Percentiles rank a stretch among this genome's conserved stretches.
phyloP scores from a whole-genome alignment of 2,113 vertebrate genomes.

The Crotalus tigris region DNA sequence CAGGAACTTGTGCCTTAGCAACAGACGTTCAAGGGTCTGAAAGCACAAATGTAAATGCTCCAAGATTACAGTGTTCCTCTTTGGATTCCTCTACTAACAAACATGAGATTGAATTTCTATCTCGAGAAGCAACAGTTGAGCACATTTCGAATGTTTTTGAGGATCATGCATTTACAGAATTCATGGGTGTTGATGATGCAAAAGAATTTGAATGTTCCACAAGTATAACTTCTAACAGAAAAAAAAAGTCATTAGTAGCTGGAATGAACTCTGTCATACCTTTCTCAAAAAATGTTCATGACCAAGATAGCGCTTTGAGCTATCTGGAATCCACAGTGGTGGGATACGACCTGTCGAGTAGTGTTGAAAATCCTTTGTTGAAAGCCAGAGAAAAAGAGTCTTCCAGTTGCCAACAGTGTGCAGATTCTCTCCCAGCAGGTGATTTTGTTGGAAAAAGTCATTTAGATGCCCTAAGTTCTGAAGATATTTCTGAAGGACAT shows the following conservation, averaged over 20 bases:
- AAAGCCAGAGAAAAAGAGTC: background rate
- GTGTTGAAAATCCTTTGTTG: constrained; percentile 27
- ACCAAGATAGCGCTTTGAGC: background rate
- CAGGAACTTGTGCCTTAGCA: constrained; percentile 76
- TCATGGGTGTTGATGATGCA: constrained; percentile 88
- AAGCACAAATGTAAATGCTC: constrained; percentile 45
- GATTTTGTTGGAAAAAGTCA: constrained; percentile 42
- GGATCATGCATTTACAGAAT: constrained; percentile 87
- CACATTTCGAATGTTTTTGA: constrained; percentile 65
- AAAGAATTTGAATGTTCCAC: constrained; percentile 72
- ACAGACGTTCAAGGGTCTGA: constrained; percentile 61
- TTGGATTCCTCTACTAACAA: constrained; percentile 45
- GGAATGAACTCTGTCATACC: background rate
- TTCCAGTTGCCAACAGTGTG: constrained; percentile 5
- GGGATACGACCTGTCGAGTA: background rate
- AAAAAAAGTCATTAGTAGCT: constrained; percentile 22
- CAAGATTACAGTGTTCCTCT: constrained; percentile 39
- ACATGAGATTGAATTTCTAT: constrained; percentile 51
- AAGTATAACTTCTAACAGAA: constrained; percentile 26
- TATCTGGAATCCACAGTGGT: constrained; percentile 36
- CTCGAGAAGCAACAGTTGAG: constrained; percentile 63
- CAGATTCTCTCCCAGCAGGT: constrained; percentile 43
- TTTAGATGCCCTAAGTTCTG: constrained; percentile 67
- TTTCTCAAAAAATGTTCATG: background rate
- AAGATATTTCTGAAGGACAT: constrained; percentile 70